Evolutionary conservation across 2,113 vertebrate species (phyloP).

Genomic region (Oenanthe melanoleuca): DNA sequence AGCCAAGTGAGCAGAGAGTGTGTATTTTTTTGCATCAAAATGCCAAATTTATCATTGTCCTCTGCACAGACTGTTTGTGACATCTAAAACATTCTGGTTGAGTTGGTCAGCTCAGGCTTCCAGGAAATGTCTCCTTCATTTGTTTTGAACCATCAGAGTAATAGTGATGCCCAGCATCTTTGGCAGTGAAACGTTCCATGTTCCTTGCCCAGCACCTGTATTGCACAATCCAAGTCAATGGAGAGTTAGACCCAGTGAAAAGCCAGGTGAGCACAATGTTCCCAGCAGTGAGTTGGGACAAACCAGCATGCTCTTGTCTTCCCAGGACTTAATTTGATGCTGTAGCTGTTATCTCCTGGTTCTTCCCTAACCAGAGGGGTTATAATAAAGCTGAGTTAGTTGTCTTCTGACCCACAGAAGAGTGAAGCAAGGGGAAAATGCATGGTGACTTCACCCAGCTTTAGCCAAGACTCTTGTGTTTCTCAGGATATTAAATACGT

Average conservation of each 20-base stretch:
- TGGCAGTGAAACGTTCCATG: background rate
- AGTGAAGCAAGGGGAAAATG: background rate
- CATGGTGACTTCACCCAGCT: background rate
- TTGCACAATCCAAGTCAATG: background rate
- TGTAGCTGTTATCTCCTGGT: background rate
- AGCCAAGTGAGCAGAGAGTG: background rate
- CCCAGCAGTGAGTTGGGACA: background rate
- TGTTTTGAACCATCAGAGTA: background rate
- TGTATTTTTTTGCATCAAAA: background rate
- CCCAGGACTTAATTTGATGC: background rate
- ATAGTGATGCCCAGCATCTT: background rate
- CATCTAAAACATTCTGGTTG: background rate
- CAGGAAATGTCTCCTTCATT: background rate
- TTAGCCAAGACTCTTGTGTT: background rate
- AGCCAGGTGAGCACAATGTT: background rate
- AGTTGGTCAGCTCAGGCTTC: background rate
- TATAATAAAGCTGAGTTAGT: background rate
- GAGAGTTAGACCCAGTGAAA: background rate
- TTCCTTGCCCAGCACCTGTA: background rate
- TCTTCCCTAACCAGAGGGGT: background rate
- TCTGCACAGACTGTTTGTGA: accelerated
- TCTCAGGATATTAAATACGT: background rate
- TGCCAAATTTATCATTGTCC: background rate
- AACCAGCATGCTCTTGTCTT: background rate
- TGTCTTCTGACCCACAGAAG: background rate